These are phyloP conservation scores for Ptilorrhoa leucosticta DNA, from an alignment of 2,113 vertebrate species.

Conservation along the genomic window DNA sequence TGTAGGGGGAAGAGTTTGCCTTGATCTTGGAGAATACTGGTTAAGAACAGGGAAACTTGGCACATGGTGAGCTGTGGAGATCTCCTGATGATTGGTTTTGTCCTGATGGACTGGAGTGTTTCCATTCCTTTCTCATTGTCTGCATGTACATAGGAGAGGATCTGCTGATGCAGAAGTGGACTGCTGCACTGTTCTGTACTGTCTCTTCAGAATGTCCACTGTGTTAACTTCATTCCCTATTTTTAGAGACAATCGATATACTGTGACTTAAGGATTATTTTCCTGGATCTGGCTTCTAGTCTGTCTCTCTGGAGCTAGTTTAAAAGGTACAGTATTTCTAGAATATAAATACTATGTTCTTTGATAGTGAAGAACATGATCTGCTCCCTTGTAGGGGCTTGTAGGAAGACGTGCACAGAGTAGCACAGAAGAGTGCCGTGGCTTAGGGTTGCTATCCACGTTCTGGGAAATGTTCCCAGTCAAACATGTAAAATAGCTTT, in stretches of 20 bases:
- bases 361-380: constrained; percentile 31
- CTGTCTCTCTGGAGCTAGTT: constrained; percentile 42
- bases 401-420: background rate
- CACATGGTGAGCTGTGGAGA: background rate
- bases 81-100: background rate
- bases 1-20: background rate
- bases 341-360: constrained; percentile 17
- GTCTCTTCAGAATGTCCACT: constrained; percentile 33
- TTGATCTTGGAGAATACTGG: background rate
- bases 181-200: background rate
- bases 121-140: constrained; percentile 8
- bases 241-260: constrained; percentile 65
- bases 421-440: constrained; percentile 16
- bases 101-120: background rate
- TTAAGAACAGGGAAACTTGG: background rate
- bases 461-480: constrained; percentile 37
- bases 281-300: constrained; percentile 42
- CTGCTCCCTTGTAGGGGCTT: constrained; percentile 35
- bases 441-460: constrained; percentile 17
- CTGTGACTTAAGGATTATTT: constrained; percentile 55
- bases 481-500: constrained; percentile 56
- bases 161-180: background rate
- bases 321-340: constrained; percentile 58
- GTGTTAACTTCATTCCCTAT: constrained; percentile 43
- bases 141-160: background rate